Evolutionary conservation across 2,888 invertebrate genomes (phyloP).

Genomic region (Polymixis lichenea): DNA sequence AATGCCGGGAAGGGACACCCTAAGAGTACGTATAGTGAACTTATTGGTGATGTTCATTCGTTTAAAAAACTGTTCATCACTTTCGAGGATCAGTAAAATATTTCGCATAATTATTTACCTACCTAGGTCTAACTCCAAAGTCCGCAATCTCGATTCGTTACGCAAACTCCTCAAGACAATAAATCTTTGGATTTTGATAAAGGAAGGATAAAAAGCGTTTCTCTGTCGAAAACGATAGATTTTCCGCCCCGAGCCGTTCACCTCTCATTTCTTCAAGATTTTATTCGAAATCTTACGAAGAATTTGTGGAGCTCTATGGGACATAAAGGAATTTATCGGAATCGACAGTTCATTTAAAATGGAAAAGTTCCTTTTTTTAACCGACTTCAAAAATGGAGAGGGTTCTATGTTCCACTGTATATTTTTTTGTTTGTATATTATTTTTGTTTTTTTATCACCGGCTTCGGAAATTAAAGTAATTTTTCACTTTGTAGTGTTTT

Average conservation of each 20-base stretch:
- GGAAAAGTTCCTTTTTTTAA: neutral
- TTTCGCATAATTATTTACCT: neutral
- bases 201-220: conserved; percentile 41
- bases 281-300: conserved; percentile 26
- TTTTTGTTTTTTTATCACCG: too few species aligned
- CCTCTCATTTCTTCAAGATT: conserved; percentile 15
- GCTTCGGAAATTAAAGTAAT: too few species aligned
- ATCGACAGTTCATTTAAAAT: conserved; percentile 24
- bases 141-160: conserved; percentile 20
- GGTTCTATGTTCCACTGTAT: too few species aligned
- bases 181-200: conserved; percentile 52
- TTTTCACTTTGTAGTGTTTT: too few species aligned
- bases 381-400: too few species aligned
- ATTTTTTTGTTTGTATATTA: too few species aligned
- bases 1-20: too few species aligned
- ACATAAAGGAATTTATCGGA: conserved; percentile 16
- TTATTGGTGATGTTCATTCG: too few species aligned
- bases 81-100: too few species aligned
- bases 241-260: conserved; percentile 12
- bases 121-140: neutral
- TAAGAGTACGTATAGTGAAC: too few species aligned
- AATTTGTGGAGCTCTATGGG: conserved; percentile 4
- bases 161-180: conserved; percentile 36
- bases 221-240: conserved; percentile 38
- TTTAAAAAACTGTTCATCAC: too few species aligned